These are phyloP conservation scores for Paedocypris sp. DNA, from an alignment of 2,113 vertebrate genomes.

Conservation along the genomic window DNA sequence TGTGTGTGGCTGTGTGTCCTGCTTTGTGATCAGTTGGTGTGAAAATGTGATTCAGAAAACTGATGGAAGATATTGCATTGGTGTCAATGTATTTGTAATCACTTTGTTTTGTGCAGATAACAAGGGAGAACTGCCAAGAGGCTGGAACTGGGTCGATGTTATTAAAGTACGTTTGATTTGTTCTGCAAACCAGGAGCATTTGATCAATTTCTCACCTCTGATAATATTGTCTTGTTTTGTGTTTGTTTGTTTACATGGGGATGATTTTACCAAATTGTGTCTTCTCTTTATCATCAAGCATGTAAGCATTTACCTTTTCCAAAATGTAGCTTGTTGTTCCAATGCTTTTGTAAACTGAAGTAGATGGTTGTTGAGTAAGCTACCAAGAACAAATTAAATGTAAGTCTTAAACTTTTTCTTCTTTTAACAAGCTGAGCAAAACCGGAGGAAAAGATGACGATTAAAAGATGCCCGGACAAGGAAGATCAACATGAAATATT, in stretches of 20 bases:
- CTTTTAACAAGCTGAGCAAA: conserved; percentile 75
- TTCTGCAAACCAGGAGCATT: too few species aligned
- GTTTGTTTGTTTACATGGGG: background rate
- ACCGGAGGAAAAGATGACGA: conserved; percentile 88
- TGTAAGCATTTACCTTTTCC: conserved; percentile 16
- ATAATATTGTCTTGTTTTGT: conserved; percentile 1
- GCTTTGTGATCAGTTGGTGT: too few species aligned
- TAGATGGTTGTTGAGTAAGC: too few species aligned
- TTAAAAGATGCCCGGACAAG: conserved; percentile 41
- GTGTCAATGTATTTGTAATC: too few species aligned
- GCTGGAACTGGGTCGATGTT: conserved; percentile 96
- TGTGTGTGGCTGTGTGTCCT: too few species aligned
- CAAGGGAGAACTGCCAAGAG: conserved; percentile 88
- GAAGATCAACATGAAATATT: background rate
- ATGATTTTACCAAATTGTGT: background rate
- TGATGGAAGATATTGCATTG: too few species aligned
- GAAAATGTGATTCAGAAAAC: too few species aligned
- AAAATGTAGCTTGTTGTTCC: background rate
- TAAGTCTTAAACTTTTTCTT: too few species aligned
- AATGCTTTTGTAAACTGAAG: too few species aligned
- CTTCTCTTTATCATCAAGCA: conserved; percentile 15
- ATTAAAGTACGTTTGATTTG: conserved; percentile 76
- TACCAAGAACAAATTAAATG: too few species aligned
- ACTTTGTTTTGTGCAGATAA: conserved; percentile 62
- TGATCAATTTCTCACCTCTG: background rate